Evolutionary conservation across 2,888 invertebrate species (phyloP).

Genomic region (Volucella inflata): DNA sequence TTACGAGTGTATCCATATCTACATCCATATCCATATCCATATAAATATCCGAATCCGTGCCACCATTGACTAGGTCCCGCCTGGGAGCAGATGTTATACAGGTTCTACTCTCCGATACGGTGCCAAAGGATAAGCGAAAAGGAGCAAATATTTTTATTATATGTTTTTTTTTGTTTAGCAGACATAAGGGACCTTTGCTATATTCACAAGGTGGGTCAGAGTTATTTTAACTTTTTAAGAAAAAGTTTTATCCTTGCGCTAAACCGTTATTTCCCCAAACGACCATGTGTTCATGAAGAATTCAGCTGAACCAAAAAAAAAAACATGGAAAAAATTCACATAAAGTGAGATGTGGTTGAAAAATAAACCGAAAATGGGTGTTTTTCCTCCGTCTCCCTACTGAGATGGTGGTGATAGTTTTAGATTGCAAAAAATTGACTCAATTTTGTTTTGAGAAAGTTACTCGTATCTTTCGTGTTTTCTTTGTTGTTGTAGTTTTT

Average conservation of each 20-base stretch:
- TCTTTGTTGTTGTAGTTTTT: neutral
- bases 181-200: constrained; percentile 10
- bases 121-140: constrained; percentile 14
- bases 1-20: neutral
- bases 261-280: constrained; percentile 53
- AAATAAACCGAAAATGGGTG: constrained; percentile 19
- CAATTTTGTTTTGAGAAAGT: neutral
- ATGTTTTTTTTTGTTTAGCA: neutral
- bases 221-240: constrained; percentile 53
- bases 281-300: constrained; percentile 55
- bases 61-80: neutral
- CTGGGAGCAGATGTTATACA: constrained; percentile 6
- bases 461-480: constrained; percentile 16
- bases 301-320: neutral
- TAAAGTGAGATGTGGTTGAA: constrained; percentile 32
- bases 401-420: constrained; percentile 26
- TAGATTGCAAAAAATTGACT: constrained; percentile 4
- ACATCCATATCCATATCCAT: no score
- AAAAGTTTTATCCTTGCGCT: constrained; percentile 52
- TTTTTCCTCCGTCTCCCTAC: neutral
- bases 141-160: constrained; percentile 9
- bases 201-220: constrained; percentile 19
- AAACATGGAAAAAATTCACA: neutral
- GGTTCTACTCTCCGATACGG: neutral
- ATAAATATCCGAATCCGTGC: no score